phyloP scores from a whole-genome alignment of 2,888 invertebrate genomes.

The Mongoloraphidia duomilia region DNA sequence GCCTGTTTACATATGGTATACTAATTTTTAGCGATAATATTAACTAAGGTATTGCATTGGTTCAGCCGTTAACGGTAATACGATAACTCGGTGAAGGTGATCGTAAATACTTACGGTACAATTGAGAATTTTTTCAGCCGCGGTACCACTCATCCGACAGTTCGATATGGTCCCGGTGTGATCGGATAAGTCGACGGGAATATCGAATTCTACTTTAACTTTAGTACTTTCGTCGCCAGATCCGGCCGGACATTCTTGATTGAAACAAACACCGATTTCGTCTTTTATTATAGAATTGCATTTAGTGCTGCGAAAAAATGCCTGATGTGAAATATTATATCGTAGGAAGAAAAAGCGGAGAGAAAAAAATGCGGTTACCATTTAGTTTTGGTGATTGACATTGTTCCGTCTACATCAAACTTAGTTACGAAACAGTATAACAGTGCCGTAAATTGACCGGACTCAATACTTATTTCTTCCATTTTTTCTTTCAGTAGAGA shows the following conservation, averaged over 20 bases:
- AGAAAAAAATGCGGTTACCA: conserved; percentile 24
- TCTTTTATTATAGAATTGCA: conserved; percentile 17
- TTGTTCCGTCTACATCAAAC: conserved; percentile 52
- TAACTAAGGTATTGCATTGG: no score
- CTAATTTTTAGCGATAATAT: no score
- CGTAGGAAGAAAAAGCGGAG: no score
- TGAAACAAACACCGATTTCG: conserved; percentile 22
- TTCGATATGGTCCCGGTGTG: conserved; percentile 51
- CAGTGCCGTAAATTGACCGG: conserved; percentile 52
- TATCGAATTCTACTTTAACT: conserved; percentile 35
- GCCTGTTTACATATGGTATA: no score
- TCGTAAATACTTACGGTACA: conserved; percentile 34
- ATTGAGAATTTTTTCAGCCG: conserved; percentile 43
- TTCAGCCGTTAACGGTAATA: no score
- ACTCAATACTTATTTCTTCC: conserved; percentile 23
- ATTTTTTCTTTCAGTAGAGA: conserved; percentile 34
- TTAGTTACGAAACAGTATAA: conserved; percentile 51
- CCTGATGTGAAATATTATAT: no score
- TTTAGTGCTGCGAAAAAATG: conserved; percentile 13
- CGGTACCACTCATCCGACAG: conserved; percentile 39
- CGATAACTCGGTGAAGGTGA: no score
- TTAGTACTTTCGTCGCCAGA: conserved; percentile 21
- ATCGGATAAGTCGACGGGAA: conserved; percentile 49
- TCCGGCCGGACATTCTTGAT: conserved; percentile 25
- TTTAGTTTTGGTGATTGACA: conserved; percentile 25